A percentile compares a stretch with the other conserved stretches of the same genome.
These are phyloP conservation scores for Ambastaia sidthimunki DNA, from an alignment of 2,797 vertebrate genomes.

Conservation along the genomic window DNA sequence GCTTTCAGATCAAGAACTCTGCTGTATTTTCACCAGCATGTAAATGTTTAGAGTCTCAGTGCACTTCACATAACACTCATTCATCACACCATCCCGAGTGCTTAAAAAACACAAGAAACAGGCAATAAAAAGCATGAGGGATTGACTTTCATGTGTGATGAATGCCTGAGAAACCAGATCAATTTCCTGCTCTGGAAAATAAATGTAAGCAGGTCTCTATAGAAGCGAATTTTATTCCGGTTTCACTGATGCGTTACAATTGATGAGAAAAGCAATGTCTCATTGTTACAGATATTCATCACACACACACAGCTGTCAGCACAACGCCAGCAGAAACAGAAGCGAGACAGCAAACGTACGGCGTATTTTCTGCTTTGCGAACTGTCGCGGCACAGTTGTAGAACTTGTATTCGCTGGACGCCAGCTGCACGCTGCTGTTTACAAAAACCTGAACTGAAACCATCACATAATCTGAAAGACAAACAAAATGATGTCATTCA, in stretches of 20 bases:
- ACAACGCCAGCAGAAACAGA: conserved; percentile 45
- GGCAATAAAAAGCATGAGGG: conserved; percentile 52
- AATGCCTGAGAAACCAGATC: conserved; percentile 81
- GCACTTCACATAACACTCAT: conserved; percentile 77
- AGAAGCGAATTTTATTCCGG: conserved; percentile 68
- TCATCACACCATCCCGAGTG: conserved; percentile 72
- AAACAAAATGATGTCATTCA: neutral
- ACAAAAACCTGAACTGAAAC: conserved; percentile 81
- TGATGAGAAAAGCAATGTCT: conserved; percentile 70
- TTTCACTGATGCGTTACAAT: conserved; percentile 75
- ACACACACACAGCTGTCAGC: conserved; percentile 54
- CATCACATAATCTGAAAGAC: conserved; percentile 86
- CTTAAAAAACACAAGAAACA: conserved; percentile 63
- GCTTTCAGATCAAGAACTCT: neutral
- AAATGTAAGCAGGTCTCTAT: conserved; percentile 69
- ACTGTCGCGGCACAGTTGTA: conserved; percentile 92
- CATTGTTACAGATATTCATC: conserved; percentile 72
- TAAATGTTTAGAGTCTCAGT: conserved; percentile 69
- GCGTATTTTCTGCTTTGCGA: conserved; percentile 86
- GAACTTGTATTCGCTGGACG: conserved; percentile 87
- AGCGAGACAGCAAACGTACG: conserved; percentile 83
- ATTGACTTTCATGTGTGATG: conserved; percentile 81
- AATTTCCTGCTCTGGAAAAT: conserved; percentile 74
- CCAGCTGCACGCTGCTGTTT: conserved; percentile 80
- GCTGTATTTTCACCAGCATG: conserved; percentile 47